Evolutionary conservation across 2,888 invertebrate genomes (phyloP).

Genomic region (Atherix ibis): DNA sequence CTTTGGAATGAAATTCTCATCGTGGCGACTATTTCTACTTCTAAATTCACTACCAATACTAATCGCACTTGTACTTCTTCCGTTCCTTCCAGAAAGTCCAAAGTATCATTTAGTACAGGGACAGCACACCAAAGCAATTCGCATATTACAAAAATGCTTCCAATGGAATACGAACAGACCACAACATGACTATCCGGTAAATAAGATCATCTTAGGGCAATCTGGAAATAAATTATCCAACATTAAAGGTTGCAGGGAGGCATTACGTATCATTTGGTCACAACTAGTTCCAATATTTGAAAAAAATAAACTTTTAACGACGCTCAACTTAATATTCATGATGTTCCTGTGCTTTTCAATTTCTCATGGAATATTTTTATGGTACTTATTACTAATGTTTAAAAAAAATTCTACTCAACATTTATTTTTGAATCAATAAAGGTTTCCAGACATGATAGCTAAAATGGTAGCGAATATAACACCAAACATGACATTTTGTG

Average conservation of each 20-base stretch:
- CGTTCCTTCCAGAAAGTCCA: conserved; percentile 59
- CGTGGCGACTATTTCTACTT: conserved; percentile 61
- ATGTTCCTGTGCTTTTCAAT: conserved; percentile 22
- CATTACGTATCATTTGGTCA: conserved; percentile 22
- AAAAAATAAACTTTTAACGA: conserved; percentile 18
- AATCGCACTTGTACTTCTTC: conserved; percentile 39
- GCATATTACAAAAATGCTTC: conserved; percentile 44
- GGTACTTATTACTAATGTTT: conserved; percentile 15
- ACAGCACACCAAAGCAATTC: conserved; percentile 40
- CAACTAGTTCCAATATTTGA: conserved; percentile 26
- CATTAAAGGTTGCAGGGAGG: conserved; percentile 20
- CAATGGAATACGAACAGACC: conserved; percentile 34
- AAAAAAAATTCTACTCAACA: too few relatives aligned
- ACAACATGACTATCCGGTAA: conserved; percentile 36
- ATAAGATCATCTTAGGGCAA: conserved; percentile 17
- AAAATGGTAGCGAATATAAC: conserved; percentile 26
- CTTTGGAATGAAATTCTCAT: conserved; percentile 42
- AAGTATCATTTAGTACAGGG: conserved; percentile 54
- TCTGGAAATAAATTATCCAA: conserved; percentile 21
- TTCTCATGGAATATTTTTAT: conserved; percentile 28
- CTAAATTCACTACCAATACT: conserved; percentile 41
- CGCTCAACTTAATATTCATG: conserved; percentile 22
- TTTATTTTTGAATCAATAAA: too few relatives aligned
- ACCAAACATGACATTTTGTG: conserved; percentile 25
- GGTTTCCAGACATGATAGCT: conserved; percentile 27